Base-by-base conservation (phyloP, 2,797 vertebrate genomes). In the Tiaroga cobitis region DNA sequence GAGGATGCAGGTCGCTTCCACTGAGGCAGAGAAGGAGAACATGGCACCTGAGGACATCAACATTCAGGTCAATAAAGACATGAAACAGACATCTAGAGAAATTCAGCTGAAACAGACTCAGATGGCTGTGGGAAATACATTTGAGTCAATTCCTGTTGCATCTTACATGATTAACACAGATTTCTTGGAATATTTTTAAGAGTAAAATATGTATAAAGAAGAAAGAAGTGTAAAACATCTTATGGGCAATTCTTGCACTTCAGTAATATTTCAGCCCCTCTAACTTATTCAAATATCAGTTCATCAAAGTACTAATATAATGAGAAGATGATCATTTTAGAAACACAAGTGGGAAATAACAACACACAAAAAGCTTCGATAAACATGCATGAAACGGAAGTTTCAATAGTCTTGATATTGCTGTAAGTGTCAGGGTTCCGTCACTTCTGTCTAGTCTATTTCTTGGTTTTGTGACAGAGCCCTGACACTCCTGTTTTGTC, bases 1-100 rank as follows among this genome's bases (percentile, higher is more conserved):
- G 32, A 93, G 77, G 41, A 92, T 84, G 84, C 92, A 93, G 72
- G 88, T 81, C 5, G 91, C 90, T 87, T 94, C 92, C 63, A 92
- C 89, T 43, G 92, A 93, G 2, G 91, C 92, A 2, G 91, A 88
- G 87, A 93, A 90, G 37, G 93, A 93, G 86, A 93, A 94, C 92
- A 93, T 92, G 61, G 92, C 93, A 86, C 93, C 93, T 94, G 87
- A 73, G 73, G 46, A 87, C 67, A 83, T 43, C 37, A 41, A 86
- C 41, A 32, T 43, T 83, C 69, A 86, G 26, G 77, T 32, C 54
- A 79, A 32, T 82, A 24, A 67, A 56, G 29, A 46, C 18, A 19
- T 37, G 49, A 59, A 70, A 86, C 39, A 73, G 13, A 72, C 24
- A 10, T 59, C 19, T 21, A 63, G 51, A 37, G 59, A 46, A 26